Base-by-base conservation (phyloP, 37 sponge, comb jelly and placozoan species). In the Halisarca cf. caerulea region DNA sequence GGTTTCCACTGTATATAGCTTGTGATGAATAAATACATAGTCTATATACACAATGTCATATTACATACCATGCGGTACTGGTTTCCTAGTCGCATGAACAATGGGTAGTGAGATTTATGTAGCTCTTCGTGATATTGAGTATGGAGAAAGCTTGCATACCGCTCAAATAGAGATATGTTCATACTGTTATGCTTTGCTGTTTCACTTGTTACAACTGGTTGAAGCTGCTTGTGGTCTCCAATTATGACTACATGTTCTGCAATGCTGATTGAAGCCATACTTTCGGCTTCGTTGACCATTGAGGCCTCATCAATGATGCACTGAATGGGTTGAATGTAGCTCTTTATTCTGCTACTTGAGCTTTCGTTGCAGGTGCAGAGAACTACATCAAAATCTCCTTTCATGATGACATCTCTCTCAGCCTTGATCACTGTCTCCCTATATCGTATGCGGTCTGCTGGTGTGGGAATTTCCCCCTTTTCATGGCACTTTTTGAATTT, bases 11-110 rank as follows among this genome's bases (percentile, higher is more conserved):
- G n/a, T n/a, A n/a, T n/a, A n/a, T n/a, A n/a, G n/a, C n/a, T n/a
- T n/a, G n/a, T n/a, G n/a, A n/a, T n/a, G n/a, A n/a, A n/a, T n/a
- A n/a, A n/a, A n/a, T n/a, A n/a, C n/a, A n/a, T n/a, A n/a, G n/a
- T n/a, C n/a, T n/a, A n/a, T n/a, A n/a, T n/a, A n/a, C n/a, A n/a
- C n/a, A n/a, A n/a, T n/a, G n/a, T n/a, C n/a, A n/a, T n/a, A n/a
- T n/a, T n/a, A 59, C 88, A 80, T 59, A 92, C 93, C 93, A 92
- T 92, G 34, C 93, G 82, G 79, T 89, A 92, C 42, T 92, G 93
- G 5, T 44, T 74, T 11, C 8, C 71, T 27, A 93, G 37, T 3
- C 42, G 70, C 6, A 37, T 39, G 47, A 73, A 74, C 39, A 40
- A 21, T 68, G 69, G 69, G 35, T 33, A 68, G 33, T 28, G 51